These are phyloP conservation scores for Macheiramphus alcinus DNA, from an alignment of 2,113 vertebrate species.

Conservation along the genomic window DNA sequence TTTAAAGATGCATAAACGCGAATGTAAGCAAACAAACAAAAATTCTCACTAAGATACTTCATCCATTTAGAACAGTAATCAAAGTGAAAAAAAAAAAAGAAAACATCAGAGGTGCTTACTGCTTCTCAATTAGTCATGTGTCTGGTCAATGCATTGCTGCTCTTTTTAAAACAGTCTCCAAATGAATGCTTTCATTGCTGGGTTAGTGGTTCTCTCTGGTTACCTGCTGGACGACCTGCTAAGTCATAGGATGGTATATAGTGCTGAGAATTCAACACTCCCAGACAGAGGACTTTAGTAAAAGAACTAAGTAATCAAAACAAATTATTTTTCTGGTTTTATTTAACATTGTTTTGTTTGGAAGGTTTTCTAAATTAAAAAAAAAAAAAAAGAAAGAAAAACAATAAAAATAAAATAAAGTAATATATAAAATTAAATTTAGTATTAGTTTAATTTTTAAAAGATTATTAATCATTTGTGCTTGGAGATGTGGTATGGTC, in stretches of 20 bases:
- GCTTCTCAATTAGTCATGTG: not conserved
- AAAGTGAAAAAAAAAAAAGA: fast-evolving
- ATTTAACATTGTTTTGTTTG: not conserved
- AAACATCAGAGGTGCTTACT: not conserved
- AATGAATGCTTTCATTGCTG: not conserved
- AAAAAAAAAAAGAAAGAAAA: not conserved
- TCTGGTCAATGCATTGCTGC: not conserved
- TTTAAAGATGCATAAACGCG: not conserved
- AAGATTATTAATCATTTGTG: not conserved
- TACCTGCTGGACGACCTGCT: not conserved
- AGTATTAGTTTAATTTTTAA: not conserved
- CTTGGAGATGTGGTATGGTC: not conserved
- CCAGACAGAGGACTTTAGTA: not conserved
- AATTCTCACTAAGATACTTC: not conserved
- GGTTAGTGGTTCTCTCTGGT: not conserved
- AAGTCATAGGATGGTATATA: not conserved
- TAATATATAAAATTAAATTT: not conserved
- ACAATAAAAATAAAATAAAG: not conserved
- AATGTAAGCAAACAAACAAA: not conserved
- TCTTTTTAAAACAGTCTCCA: not conserved
- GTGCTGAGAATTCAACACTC: not conserved
- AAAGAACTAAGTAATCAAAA: not conserved
- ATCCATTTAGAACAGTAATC: not conserved
- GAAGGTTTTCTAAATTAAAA: not conserved
- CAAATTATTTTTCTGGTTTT: not conserved